Conservation (phyloP, 1,140 invertebrate species). For the Bombus picipes region DNA sequence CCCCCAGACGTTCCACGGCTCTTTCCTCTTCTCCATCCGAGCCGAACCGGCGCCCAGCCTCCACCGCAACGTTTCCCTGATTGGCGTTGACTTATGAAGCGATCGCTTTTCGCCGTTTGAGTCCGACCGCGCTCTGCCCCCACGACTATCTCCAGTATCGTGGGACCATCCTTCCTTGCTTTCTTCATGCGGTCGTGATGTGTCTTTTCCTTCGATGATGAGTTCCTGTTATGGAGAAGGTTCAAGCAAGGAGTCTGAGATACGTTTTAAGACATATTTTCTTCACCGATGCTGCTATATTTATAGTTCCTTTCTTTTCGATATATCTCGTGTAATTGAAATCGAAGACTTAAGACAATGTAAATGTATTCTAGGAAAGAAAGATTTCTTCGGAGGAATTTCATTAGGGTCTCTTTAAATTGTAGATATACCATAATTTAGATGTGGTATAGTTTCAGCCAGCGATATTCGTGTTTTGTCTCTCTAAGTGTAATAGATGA, state of each 20-base stretch:
- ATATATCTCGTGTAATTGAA: too few relatives aligned
- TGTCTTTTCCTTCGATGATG: background rate
- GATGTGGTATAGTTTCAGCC: too few relatives aligned
- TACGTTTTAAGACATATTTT: too few relatives aligned
- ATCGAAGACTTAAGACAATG: too few relatives aligned
- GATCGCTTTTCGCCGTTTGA: constrained; percentile 73
- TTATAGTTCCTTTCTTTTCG: too few relatives aligned
- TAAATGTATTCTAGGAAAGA: too few relatives aligned
- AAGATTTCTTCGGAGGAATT: too few relatives aligned
- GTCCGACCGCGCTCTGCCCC: background rate
- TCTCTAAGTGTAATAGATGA: too few relatives aligned
- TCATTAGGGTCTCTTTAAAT: too few relatives aligned
- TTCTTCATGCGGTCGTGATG: background rate
- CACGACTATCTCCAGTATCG: constrained; percentile 6
- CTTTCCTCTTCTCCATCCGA: background rate
- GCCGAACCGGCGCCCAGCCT: constrained; percentile 18
- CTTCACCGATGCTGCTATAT: too few relatives aligned
- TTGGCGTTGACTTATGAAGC: constrained; percentile 79
- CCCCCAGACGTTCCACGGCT: constrained; percentile 28
- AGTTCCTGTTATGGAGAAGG: background rate
- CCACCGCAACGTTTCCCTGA: constrained; percentile 62
- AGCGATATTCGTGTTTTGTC: too few relatives aligned
- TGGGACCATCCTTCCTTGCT: background rate
- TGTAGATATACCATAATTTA: too few relatives aligned
- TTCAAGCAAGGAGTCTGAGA: background rate